Conservation (phyloP, 2,797 vertebrate genomes). For the Pitangus sulphuratus region DNA sequence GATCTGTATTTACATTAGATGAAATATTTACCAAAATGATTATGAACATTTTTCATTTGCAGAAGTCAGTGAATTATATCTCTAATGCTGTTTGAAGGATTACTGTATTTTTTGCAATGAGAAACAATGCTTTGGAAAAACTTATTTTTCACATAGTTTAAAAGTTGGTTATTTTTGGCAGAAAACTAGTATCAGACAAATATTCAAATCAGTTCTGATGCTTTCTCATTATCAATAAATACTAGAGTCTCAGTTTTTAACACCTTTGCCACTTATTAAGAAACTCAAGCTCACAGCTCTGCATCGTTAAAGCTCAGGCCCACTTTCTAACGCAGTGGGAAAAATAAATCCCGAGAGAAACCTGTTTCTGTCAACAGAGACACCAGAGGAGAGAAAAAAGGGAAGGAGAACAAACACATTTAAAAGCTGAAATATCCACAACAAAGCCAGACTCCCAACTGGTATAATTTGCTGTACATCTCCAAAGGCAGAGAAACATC, state of each 20-base stretch:
- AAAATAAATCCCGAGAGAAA: not conserved
- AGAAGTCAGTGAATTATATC: constrained; percentile 21
- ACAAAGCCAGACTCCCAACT: not conserved
- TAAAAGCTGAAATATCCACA: not conserved
- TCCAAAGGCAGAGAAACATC: not conserved
- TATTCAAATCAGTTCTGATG: not conserved
- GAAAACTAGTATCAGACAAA: not conserved
- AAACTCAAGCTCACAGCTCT: not conserved
- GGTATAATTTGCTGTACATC: not conserved
- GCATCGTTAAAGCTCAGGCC: not conserved
- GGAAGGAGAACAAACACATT: not conserved
- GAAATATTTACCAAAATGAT: constrained; percentile 53
- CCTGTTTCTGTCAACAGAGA: not conserved
- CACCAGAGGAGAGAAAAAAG: not conserved
- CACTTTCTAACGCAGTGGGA: not conserved
- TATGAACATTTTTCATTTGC: constrained; percentile 32
- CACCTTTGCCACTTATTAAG: not conserved
- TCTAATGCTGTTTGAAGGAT: not conserved
- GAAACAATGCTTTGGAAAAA: not conserved
- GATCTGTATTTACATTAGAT: constrained; percentile 14
- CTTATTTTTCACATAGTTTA: not conserved
- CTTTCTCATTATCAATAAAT: not conserved
- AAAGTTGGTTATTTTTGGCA: not conserved
- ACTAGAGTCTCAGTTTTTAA: not conserved
- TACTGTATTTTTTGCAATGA: not conserved